Evolutionary conservation across 2,797 vertebrate genomes (phyloP), one percentile per base, ranked within the genome.

Genomic region (Zalophus californianus): DNA sequence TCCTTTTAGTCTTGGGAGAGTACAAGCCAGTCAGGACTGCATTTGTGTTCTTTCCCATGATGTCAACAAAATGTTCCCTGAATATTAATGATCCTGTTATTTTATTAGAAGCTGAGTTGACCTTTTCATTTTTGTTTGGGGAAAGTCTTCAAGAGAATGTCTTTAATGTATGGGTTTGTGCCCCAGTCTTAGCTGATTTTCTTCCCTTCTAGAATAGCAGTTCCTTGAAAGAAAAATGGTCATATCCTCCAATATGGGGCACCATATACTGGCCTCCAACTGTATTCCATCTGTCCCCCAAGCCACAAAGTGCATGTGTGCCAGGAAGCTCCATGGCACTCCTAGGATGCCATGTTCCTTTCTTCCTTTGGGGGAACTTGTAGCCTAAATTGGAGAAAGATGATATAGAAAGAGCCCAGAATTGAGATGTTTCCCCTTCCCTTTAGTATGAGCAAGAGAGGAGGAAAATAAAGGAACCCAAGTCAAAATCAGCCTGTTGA

Each of bases 71-170:
- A 50, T 66, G 35, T 44, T 86, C 64, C 32, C 92, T 84, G 92
- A 96, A 97, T 96, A 70, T 35, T 95, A 90, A 96, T 58, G 18
- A 32, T 8, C 58, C 35, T 84, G 1, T 96, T 92, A 54, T 92
- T 58, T 86, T 64, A 64, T 91, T 72, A 94, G 60, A 93, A 35
- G 21, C 82, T 35, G 50, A 68, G 38, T 18, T 96, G 90, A 89
- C 88, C 95, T 97, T 97, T 96, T 80, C 82, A 72, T 92, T 52
- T 54, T 78, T 90, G 60, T 95, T 92, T 90, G 75, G 21, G 68
- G 72, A 50, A 91, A 29, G 50, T 77, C 66, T 95, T 66, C 38
- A 15, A 27, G 80, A 94, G 66, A 64, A 86, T 16, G 38, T 32
- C 44, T 70, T 73, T 29, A 0, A 27, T 64, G 38, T 41, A 27